These are phyloP conservation scores for Brachionus asplanchnoidis DNA, from an alignment of 1,140 invertebrate genomes.

Conservation along the genomic window DNA sequence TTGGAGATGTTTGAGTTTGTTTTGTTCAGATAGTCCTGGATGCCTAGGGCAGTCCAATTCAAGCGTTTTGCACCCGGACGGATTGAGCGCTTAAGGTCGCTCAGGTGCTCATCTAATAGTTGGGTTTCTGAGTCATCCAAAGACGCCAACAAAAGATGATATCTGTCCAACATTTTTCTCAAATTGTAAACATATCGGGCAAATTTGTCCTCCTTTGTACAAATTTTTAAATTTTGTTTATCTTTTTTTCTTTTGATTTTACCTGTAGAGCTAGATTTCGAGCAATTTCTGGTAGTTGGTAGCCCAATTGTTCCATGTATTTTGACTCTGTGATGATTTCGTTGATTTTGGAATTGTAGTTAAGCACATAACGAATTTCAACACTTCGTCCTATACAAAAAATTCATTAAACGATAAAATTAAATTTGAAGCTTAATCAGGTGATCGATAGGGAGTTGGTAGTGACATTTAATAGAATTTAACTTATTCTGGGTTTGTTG, in stretches of 20 bases:
- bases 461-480: not conserved
- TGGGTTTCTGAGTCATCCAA: slow-evolving; percentile 55
- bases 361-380: slow-evolving; percentile 48
- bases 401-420: not conserved
- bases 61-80: slow-evolving; percentile 72
- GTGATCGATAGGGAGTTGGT: not conserved
- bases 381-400: not conserved
- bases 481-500: not conserved
- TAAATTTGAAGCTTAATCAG: not conserved
- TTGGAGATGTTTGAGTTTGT: slow-evolving; percentile 60
- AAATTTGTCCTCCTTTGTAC: slow-evolving; percentile 56
- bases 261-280: slow-evolving; percentile 67
- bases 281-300: slow-evolving; percentile 65
- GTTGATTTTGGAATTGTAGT: slow-evolving; percentile 63
- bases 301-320: slow-evolving; percentile 66
- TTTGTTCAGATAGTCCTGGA: slow-evolving; percentile 66
- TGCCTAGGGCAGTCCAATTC: slow-evolving; percentile 76
- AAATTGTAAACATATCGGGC: slow-evolving; percentile 55
- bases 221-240: not conserved
- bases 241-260: not conserved
- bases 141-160: slow-evolving; percentile 51
- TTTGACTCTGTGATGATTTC: slow-evolving; percentile 65
- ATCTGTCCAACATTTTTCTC: slow-evolving; percentile 53
- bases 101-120: slow-evolving; percentile 60
- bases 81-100: slow-evolving; percentile 70